Conservation (phyloP, 2,113 vertebrate species). For the Dromas ardeola region DNA sequence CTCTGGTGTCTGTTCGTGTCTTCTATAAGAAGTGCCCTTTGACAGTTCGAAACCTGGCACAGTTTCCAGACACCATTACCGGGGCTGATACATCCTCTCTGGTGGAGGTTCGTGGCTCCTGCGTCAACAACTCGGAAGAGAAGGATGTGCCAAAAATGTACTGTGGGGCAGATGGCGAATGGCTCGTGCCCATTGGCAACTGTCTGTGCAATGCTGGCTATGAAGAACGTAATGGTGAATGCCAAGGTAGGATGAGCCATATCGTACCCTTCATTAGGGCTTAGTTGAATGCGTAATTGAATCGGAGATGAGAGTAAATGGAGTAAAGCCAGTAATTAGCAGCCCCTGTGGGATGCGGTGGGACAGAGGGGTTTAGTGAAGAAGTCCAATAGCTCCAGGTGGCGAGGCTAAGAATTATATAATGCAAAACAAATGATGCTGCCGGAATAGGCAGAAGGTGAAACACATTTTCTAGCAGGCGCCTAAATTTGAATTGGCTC, state of each 20-base stretch:
- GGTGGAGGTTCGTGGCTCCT: conserved; percentile 96
- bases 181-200: conserved; percentile 99
- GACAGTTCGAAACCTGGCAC: conserved; percentile 92
- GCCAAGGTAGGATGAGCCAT: conserved; percentile 88
- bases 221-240: conserved; percentile 90
- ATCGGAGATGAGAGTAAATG: conserved; percentile 80
- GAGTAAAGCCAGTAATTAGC: conserved; percentile 84
- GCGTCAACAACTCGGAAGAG: conserved; percentile 96
- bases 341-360: conserved; percentile 77
- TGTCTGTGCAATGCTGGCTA: conserved; percentile 95
- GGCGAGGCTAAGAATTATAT: conserved; percentile 67
- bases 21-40: conserved; percentile 97
- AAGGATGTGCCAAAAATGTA: conserved; percentile 99
- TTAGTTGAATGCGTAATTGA: conserved; percentile 74
- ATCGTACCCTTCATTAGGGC: conserved; percentile 70
- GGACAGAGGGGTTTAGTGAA: conserved; percentile 77
- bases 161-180: conserved; percentile 97
- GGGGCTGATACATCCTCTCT: conserved; percentile 95
- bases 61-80: conserved; percentile 96
- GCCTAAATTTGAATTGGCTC: conserved; percentile 42
- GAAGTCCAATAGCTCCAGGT: conserved; percentile 76
- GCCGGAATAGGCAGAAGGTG: conserved; percentile 63
- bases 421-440: conserved; percentile 62
- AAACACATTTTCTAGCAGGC: conserved; percentile 65
- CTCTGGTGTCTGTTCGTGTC: conserved; percentile 92